phyloP scores from a whole-genome alignment of 2,797 vertebrate species.

The Xerus rutilus region DNA sequence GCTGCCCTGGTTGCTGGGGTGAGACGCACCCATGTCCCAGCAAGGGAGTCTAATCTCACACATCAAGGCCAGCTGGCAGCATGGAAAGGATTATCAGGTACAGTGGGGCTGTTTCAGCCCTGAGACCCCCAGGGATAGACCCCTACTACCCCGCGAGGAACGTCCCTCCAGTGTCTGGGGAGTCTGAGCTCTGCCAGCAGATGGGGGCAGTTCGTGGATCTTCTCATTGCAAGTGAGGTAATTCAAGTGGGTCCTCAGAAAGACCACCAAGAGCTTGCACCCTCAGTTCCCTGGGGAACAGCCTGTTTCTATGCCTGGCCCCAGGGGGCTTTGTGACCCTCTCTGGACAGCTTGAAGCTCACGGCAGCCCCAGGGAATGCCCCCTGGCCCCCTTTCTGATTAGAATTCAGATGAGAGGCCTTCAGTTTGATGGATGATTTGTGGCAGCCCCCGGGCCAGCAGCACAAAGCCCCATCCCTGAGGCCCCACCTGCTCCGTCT shows the following conservation, averaged over 20 bases:
- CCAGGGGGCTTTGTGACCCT: background rate
- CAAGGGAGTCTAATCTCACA: background rate
- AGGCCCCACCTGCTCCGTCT: slow-evolving; percentile 48
- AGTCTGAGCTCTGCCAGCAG: background rate
- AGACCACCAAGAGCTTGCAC: background rate
- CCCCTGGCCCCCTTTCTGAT: slow-evolving; percentile 9
- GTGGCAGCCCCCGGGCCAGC: background rate
- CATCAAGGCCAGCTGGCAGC: background rate
- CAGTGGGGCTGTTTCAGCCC: too few relatives aligned
- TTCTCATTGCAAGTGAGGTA: background rate
- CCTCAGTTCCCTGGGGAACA: background rate
- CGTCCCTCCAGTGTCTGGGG: background rate
- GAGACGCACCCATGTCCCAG: background rate
- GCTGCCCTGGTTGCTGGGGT: background rate
- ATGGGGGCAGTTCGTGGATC: too few relatives aligned
- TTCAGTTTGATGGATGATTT: slow-evolving; percentile 30
- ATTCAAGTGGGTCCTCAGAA: background rate
- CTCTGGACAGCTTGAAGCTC: background rate
- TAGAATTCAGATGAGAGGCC: slow-evolving; percentile 58
- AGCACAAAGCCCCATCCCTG: background rate
- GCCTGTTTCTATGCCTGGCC: background rate
- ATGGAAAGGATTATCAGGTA: too few relatives aligned
- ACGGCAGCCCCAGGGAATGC: background rate
- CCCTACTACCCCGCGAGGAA: fast-evolving
- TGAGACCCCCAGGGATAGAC: background rate